Evolutionary conservation across 2,888 invertebrate species (phyloP).

Genomic region (Yponomeuta cagnagella): DNA sequence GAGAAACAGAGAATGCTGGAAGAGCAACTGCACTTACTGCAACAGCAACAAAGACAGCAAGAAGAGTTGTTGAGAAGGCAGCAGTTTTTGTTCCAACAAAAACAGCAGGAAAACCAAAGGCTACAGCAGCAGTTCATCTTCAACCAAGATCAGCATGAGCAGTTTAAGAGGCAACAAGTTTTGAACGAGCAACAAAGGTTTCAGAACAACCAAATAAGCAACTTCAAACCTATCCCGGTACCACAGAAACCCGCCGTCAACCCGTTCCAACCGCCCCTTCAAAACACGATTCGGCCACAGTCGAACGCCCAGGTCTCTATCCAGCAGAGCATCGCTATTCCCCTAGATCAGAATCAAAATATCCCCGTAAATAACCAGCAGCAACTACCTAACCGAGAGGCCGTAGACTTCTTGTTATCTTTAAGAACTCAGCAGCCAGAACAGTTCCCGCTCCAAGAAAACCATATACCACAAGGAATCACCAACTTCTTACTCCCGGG

Average conservation of each 20-base stretch:
- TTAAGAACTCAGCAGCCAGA: constrained; percentile 60
- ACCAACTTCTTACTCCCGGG: constrained; percentile 55
- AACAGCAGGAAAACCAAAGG: constrained; percentile 58
- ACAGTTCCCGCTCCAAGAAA: constrained; percentile 66
- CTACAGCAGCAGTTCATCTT: constrained; percentile 17
- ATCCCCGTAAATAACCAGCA: constrained; percentile 61
- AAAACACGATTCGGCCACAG: constrained; percentile 37
- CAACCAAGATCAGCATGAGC: neutral
- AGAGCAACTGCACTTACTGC: constrained; percentile 80
- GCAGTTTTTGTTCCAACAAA: constrained; percentile 72
- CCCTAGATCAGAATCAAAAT: neutral
- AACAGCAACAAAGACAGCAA: constrained; percentile 81
- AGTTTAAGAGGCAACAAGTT: constrained; percentile 17
- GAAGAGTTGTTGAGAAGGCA: constrained; percentile 80
- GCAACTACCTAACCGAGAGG: constrained; percentile 75
- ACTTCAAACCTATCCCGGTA: constrained; percentile 44
- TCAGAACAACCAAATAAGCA: constrained; percentile 44
- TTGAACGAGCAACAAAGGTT: constrained; percentile 47
- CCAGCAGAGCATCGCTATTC: constrained; percentile 57
- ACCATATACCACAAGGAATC: constrained; percentile 65
- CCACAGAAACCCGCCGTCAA: constrained; percentile 35
- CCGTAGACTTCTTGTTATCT: constrained; percentile 70
- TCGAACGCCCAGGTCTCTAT: constrained; percentile 60
- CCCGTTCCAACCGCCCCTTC: constrained; percentile 34
- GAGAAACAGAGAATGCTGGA: constrained; percentile 82